phyloP scores from a whole-genome alignment of 2,113 vertebrate genomes.

The Lepus europaeus region DNA sequence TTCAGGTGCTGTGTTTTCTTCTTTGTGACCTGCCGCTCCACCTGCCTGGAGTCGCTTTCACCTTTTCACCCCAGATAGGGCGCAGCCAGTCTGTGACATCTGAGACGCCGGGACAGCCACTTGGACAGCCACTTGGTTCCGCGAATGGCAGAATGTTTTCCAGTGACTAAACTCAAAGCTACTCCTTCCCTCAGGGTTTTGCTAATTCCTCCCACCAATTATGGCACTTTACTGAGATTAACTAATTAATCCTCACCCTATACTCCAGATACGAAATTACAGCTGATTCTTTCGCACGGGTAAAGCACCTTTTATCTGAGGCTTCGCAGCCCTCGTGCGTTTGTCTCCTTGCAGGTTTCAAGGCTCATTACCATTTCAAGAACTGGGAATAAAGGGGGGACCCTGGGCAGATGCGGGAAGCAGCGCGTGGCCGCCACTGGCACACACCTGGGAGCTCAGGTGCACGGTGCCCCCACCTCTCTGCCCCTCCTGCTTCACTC shows the following conservation, averaged over 20 bases:
- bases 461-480: fast-evolving
- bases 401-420: not conserved
- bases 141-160: constrained; percentile 14
- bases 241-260: constrained; percentile 78
- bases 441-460: not conserved
- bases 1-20: not conserved
- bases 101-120: not conserved
- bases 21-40: not conserved
- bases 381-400: constrained; percentile 39
- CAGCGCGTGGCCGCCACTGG: not conserved
- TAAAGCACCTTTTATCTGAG: constrained; percentile 71
- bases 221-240: constrained; percentile 75
- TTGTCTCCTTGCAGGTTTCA: constrained; percentile 53
- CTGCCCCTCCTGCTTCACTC: not conserved
- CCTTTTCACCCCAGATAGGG: constrained; percentile 19
- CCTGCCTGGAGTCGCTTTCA: not conserved
- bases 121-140: not conserved
- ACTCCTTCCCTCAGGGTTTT: constrained; percentile 62
- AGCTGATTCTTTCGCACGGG: constrained; percentile 65
- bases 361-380: constrained; percentile 68
- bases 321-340: constrained; percentile 49
- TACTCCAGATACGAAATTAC: constrained; percentile 75
- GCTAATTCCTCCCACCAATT: constrained; percentile 75
- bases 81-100: not conserved
- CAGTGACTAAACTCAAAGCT: constrained; percentile 58